These are phyloP conservation scores for Megaceryle torquata DNA, from an alignment of 2,113 vertebrate species.

Conservation along the genomic window DNA sequence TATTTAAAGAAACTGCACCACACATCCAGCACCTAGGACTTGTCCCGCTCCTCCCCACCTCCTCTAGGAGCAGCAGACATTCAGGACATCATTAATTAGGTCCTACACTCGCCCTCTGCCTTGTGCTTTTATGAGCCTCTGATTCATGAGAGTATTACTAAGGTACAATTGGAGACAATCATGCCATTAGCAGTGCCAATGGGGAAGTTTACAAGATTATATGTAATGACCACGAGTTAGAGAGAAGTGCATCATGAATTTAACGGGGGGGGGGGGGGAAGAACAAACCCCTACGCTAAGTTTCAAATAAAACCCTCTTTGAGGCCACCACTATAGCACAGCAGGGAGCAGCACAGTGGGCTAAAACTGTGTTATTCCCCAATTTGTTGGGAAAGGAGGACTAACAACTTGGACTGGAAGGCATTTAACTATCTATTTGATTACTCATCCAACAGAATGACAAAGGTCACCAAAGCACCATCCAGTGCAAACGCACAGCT, in stretches of 20 bases:
- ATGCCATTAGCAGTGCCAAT: neutral
- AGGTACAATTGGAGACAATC: neutral
- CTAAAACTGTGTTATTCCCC: slow-evolving; percentile 45
- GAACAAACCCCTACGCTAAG: neutral
- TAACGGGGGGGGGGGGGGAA: neutral
- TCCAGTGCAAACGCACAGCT: neutral
- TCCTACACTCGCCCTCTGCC: neutral
- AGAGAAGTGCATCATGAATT: slow-evolving; percentile 38
- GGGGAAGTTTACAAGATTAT: slow-evolving; percentile 29
- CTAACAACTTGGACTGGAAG: slow-evolving; percentile 28
- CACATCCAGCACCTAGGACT: neutral
- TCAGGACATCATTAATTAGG: neutral
- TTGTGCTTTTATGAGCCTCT: neutral
- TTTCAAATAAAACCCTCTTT: slow-evolving; percentile 13
- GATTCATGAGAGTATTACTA: slow-evolving; percentile 18
- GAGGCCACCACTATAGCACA: slow-evolving; percentile 27
- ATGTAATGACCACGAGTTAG: neutral
- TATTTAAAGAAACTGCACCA: neutral
- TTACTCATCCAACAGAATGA: slow-evolving; percentile 23
- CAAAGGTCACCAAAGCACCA: neutral
- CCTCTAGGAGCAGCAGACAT: neutral
- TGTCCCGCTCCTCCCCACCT: neutral
- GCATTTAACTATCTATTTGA: slow-evolving; percentile 52
- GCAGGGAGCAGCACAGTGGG: slow-evolving; percentile 40
- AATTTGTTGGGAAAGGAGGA: neutral